Evolutionary conservation across 2,797 vertebrate species (phyloP), one percentile per base, ranked within the genome.

Genomic region (Lacerta agilis): DNA sequence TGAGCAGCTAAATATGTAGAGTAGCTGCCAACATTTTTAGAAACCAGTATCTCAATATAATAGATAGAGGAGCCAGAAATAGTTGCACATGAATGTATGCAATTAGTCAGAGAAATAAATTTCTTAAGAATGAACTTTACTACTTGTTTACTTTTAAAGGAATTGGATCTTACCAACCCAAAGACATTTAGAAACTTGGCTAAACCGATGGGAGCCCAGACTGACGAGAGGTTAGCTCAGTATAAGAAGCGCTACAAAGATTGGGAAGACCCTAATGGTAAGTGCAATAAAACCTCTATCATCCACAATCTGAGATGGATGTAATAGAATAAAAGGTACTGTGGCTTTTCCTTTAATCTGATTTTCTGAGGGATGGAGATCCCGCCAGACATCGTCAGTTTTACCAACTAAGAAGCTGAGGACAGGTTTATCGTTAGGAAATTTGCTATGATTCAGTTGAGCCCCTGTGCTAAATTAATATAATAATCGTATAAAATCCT

Each of bases 191-290:
- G 99, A 91, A 99, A 99, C 94, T 95, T 99, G 77, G 96, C 98
- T 77, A 99, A 99, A 93, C 99, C 99, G 0, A 99, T 99, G 99
- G 99, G 99, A 9, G 99, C 99, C 13, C 99, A 99, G 95, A 99
- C 99, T 0, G 98, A 99, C 23, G 98, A 99, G 94, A 96, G 99
- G 58, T 94, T 99, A 93, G 98, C 98, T 7, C 99, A 99, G 92
- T 99, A 99, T 95, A 99, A 99, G 97, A 99, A 99, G 94, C 96
- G 99, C 75, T 99, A 98, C 94, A 99, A 99, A 94, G 99, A 99
- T 78, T 99, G 99, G 99, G 99, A 99, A 93, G 99, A 99, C 95
- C 99, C 99, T 88, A 99, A 98, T 73, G 99, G 99, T 99, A 93
- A 94, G 96, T 86, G 49, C 49, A 55, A 55, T 55, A 55, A 55